Conservation (phyloP, 2,797 vertebrate genomes). For the Hyperoplus lanceolatus region DNA sequence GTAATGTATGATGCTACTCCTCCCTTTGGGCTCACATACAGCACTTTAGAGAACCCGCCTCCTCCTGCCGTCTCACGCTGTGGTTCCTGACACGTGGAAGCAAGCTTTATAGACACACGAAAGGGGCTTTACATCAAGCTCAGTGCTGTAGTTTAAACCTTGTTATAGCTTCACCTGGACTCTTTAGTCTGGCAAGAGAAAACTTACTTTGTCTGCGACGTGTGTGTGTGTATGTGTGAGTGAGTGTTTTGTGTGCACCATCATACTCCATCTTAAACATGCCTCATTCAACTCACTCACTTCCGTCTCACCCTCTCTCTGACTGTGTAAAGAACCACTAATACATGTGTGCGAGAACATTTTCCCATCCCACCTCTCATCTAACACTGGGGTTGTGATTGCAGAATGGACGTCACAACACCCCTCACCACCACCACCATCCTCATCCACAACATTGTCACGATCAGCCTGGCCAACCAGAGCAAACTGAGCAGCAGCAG, state of each 20-base stretch:
- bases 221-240: slow-evolving; percentile 2
- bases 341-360: slow-evolving; percentile 42
- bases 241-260: slow-evolving; percentile 8
- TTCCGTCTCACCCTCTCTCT: slow-evolving; percentile 24
- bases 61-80: slow-evolving; percentile 34
- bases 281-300: slow-evolving; percentile 27
- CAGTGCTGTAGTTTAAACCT: slow-evolving; percentile 70
- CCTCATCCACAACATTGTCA: slow-evolving; percentile 25
- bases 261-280: slow-evolving; percentile 22
- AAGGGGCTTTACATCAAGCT: slow-evolving; percentile 62
- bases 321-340: slow-evolving; percentile 35
- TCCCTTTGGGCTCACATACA: slow-evolving; percentile 26
- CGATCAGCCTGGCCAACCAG: slow-evolving; percentile 39
- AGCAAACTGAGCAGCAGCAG: slow-evolving; percentile 8
- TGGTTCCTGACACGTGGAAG: slow-evolving; percentile 47
- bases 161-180: slow-evolving; percentile 55
- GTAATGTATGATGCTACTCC: slow-evolving; percentile 4
- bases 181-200: slow-evolving; percentile 39
- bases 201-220: background rate
- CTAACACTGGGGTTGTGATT: slow-evolving; percentile 79
- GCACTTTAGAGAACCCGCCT: slow-evolving; percentile 57
- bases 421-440: slow-evolving; percentile 46
- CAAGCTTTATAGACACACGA: slow-evolving; percentile 65
- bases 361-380: slow-evolving; percentile 67
- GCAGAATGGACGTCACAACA: slow-evolving; percentile 73